Evolutionary conservation across 2,888 invertebrate genomes (phyloP).

Genomic region (Sphaerophoria taeniata): DNA sequence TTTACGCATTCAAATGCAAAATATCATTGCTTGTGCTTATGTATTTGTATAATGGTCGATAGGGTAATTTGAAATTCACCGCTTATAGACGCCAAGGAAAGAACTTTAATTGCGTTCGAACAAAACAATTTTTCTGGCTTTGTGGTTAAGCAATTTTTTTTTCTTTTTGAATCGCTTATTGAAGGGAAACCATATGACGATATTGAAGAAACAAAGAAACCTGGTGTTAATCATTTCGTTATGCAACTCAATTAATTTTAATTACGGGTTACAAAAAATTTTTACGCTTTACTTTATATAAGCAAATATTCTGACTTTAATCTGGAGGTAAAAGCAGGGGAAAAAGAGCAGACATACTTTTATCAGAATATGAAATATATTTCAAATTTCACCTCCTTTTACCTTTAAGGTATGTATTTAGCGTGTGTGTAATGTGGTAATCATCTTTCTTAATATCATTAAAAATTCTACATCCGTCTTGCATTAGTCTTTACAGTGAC

Average conservation of each 20-base stretch:
- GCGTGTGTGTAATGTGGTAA: too few relatives aligned
- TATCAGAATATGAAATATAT: too few relatives aligned
- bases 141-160: constrained; percentile 5
- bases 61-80: constrained; percentile 25
- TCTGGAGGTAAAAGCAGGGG: too few relatives aligned
- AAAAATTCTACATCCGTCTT: not conserved
- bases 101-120: constrained; percentile 52
- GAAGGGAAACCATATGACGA: not conserved
- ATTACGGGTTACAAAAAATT: too few relatives aligned
- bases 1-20: constrained; percentile 20
- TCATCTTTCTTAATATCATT: too few relatives aligned
- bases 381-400: too few relatives aligned
- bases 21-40: not conserved
- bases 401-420: too few relatives aligned
- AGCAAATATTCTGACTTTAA: too few relatives aligned
- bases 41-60: not conserved
- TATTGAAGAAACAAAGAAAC: too few relatives aligned
- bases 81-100: not conserved
- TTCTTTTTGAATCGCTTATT: not conserved
- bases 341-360: too few relatives aligned
- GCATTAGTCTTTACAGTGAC: not conserved
- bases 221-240: too few relatives aligned
- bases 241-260: not conserved
- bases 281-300: too few relatives aligned
- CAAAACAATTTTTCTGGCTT: constrained; percentile 32